Conservation (phyloP, 2,888 invertebrate species). For the Metallyticus violacea region DNA sequence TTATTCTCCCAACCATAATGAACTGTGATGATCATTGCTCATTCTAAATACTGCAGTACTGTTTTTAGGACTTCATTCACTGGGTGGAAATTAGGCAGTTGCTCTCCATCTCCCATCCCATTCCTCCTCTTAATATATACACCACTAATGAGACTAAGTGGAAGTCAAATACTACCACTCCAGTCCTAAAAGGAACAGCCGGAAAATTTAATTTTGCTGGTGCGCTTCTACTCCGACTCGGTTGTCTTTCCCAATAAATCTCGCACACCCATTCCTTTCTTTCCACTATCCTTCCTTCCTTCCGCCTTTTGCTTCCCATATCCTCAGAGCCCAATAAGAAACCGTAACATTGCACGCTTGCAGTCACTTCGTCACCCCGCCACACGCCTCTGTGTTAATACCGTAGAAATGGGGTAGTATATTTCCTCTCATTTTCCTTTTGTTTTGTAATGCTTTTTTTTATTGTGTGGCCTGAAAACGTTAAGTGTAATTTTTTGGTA, state of each 20-base stretch:
- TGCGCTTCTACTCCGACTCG: neutral
- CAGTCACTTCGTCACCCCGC: neutral
- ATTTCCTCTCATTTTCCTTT: neutral
- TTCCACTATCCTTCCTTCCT: neutral
- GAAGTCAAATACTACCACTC: neutral
- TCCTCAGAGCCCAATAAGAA: no score
- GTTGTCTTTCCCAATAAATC: neutral
- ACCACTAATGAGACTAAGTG: neutral
- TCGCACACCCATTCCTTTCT: neutral
- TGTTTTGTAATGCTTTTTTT: neutral
- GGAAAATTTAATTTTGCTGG: slow-evolving; percentile 7
- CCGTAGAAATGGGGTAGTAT: neutral
- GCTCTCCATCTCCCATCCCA: neutral
- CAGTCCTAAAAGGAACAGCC: neutral
- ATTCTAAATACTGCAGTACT: neutral
- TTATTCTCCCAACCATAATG: neutral
- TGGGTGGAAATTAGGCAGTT: neutral
- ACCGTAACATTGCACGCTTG: neutral
- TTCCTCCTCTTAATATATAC: neutral
- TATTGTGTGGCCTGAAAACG: no score
- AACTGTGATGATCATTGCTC: neutral
- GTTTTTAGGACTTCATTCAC: neutral
- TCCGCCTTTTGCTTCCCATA: neutral
- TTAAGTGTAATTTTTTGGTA: no score
- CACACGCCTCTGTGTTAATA: neutral